These are phyloP conservation scores for Catharus bicknelli DNA, from an alignment of 2,113 vertebrate genomes.

Conservation along the genomic window DNA sequence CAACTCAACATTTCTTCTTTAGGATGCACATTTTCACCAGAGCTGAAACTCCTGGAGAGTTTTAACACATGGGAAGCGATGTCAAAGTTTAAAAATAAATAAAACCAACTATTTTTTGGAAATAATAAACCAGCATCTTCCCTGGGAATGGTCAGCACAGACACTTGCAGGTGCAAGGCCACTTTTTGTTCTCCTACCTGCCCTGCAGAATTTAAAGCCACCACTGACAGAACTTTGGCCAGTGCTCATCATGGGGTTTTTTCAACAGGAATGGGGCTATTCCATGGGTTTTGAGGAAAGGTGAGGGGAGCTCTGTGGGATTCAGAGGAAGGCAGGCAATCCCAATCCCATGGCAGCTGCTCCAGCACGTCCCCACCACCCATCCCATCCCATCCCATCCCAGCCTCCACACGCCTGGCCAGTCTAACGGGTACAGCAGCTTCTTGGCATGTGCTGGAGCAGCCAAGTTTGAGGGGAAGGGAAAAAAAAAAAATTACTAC, in stretches of 20 bases:
- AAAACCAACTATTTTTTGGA: not conserved
- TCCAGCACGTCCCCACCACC: not conserved
- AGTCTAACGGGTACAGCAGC: constrained; percentile 63
- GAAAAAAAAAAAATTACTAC: constrained; percentile 28
- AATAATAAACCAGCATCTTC: not conserved
- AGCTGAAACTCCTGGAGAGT: not conserved
- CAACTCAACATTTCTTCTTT: not conserved
- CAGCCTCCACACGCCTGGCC: constrained; percentile 50
- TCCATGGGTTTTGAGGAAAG: not conserved
- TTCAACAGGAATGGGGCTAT: not conserved
- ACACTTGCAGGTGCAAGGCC: not conserved
- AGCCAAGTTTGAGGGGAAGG: constrained; percentile 47
- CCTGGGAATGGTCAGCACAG: rapidly evolving
- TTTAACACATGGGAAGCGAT: not conserved
- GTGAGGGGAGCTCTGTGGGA: not conserved
- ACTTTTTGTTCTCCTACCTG: not conserved
- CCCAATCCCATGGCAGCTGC: not conserved
- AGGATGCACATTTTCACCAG: not conserved
- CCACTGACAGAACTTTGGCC: not conserved
- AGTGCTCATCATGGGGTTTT: rapidly evolving
- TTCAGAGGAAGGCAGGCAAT: not conserved
- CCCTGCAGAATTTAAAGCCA: not conserved
- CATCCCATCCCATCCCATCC: not conserved
- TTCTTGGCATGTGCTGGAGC: constrained; percentile 28
- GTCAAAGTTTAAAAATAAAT: not conserved